phyloP scores from a whole-genome alignment of 2,888 invertebrate genomes.

The Apomyelois bistriatella region DNA sequence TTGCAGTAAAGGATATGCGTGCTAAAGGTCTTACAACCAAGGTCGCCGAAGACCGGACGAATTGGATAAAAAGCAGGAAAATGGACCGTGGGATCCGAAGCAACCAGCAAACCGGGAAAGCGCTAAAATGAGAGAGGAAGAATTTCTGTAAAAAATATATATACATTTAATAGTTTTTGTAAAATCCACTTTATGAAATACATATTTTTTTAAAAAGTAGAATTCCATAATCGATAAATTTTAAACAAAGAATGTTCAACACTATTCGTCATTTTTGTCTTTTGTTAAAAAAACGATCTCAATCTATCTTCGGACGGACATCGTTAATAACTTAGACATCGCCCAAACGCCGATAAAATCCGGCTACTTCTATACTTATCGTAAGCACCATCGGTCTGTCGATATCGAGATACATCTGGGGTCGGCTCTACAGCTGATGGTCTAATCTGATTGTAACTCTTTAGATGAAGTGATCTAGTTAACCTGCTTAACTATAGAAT shows the following conservation, averaged over 20 bases:
- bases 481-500: no score
- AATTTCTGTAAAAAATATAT: no score
- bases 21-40: no score
- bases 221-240: constrained; percentile 7
- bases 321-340: constrained; percentile 51
- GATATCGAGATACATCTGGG: constrained; percentile 5
- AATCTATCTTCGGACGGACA: constrained; percentile 46
- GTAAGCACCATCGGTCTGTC: constrained; percentile 11
- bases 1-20: no score
- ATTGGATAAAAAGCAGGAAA: no score
- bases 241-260: constrained; percentile 3
- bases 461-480: no score
- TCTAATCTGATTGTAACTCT: background rate
- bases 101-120: no score
- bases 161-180: no score
- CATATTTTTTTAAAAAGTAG: background rate
- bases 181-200: no score
- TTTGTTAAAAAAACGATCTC: constrained; percentile 29
- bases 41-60: no score
- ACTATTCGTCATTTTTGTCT: constrained; percentile 9
- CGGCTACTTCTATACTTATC: constrained; percentile 18
- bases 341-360: constrained; percentile 48
- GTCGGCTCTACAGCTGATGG: background rate
- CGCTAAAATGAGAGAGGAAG: no score
- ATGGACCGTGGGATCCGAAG: no score